phyloP scores from a whole-genome alignment of 2,888 invertebrate genomes.

The Campaea margaritaria region DNA sequence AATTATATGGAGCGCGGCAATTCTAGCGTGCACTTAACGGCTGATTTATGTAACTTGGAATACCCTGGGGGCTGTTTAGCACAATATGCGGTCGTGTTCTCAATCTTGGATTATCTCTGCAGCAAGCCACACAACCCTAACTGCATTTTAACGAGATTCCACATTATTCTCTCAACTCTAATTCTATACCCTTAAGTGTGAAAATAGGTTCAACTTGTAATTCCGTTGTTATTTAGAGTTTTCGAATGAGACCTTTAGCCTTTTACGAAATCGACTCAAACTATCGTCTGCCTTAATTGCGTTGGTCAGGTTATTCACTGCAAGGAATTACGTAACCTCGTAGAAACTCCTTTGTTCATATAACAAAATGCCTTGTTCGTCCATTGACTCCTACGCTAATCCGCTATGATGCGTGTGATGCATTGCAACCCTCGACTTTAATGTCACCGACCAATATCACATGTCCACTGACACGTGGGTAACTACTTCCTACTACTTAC shows the following conservation, averaged over 20 bases:
- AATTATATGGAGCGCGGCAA: constrained; percentile 76
- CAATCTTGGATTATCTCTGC: constrained; percentile 53
- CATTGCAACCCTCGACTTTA: constrained; percentile 28
- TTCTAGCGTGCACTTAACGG: constrained; percentile 79
- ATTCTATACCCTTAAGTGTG: constrained; percentile 10
- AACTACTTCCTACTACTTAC: constrained; percentile 1
- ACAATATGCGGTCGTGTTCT: constrained; percentile 52
- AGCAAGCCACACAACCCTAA: constrained; percentile 33
- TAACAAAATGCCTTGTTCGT: constrained; percentile 9
- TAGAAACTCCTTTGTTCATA: constrained; percentile 15
- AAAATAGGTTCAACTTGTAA: no score
- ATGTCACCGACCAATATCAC: constrained; percentile 33
- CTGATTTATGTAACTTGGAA: constrained; percentile 71
- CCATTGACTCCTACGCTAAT: constrained; percentile 20
- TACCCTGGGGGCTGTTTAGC: constrained; percentile 68
- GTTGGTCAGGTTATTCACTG: constrained; percentile 18
- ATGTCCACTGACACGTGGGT: constrained; percentile 11
- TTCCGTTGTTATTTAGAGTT: constrained; percentile 16
- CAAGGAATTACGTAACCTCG: constrained; percentile 20
- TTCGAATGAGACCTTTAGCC: constrained; percentile 11
- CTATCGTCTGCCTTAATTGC: constrained; percentile 13
- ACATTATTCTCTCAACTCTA: constrained; percentile 17
- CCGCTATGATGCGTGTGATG: constrained; percentile 25
- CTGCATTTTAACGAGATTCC: constrained; percentile 32
- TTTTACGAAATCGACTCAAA: constrained; percentile 9